Conservation (phyloP, 2,888 invertebrate species). For the Acleris sparsana region DNA sequence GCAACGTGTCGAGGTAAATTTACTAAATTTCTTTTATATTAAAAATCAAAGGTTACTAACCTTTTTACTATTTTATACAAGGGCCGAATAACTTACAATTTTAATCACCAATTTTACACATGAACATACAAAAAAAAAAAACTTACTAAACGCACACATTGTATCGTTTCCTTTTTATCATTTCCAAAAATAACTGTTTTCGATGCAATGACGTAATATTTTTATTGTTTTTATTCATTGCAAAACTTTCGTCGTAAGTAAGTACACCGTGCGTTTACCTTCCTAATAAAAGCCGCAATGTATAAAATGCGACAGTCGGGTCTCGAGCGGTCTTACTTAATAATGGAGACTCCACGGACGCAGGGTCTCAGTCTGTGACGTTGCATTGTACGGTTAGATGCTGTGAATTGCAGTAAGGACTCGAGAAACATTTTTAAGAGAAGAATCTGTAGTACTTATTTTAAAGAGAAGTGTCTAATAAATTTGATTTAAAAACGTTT, state of each 20-base stretch:
- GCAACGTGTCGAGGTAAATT: no score
- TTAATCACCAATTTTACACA: no score
- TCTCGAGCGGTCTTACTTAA: constrained; percentile 75
- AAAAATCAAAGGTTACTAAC: no score
- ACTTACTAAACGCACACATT: not conserved
- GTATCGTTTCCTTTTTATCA: constrained; percentile 19
- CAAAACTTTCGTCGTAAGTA: constrained; percentile 61
- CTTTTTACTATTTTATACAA: no score
- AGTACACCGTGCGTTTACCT: constrained; percentile 48
- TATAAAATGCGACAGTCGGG: constrained; percentile 60
- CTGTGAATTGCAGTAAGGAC: constrained; percentile 23
- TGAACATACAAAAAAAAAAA: no score
- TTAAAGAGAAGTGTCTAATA: not conserved
- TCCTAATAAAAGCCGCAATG: constrained; percentile 63
- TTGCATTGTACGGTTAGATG: constrained; percentile 61
- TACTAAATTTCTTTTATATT: no score
- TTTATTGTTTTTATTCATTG: constrained; percentile 49
- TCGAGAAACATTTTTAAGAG: constrained; percentile 29
- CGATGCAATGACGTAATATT: constrained; percentile 11
- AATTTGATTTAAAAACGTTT: no score
- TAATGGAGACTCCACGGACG: constrained; percentile 75
- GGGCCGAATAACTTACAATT: no score
- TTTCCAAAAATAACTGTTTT: not conserved
- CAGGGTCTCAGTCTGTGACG: constrained; percentile 50
- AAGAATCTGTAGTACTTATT: not conserved